Evolutionary conservation across 2,888 invertebrate species (phyloP).

Genomic region (Caenorhabditis becei): DNA sequence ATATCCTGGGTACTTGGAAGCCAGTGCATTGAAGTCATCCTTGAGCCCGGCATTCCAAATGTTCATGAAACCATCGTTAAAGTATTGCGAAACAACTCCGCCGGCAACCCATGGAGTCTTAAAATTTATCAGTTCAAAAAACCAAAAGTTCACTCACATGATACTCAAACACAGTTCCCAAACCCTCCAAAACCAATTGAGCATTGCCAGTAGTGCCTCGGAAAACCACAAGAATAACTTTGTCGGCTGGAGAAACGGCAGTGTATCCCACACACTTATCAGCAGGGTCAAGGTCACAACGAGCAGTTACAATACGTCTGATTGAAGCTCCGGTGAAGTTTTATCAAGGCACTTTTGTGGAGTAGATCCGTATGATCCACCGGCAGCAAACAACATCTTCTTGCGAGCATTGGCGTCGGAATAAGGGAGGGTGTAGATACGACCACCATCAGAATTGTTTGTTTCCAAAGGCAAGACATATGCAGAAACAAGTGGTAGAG

Average conservation of each 20-base stretch:
- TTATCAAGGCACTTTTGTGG: slow-evolving; percentile 21
- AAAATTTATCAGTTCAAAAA: slow-evolving; percentile 8
- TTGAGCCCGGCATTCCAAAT: slow-evolving; percentile 64
- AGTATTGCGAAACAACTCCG: slow-evolving; percentile 65
- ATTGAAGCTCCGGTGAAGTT: slow-evolving; percentile 8
- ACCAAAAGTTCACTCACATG: slow-evolving; percentile 44
- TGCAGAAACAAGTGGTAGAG: no score
- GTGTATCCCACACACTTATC: slow-evolving; percentile 63
- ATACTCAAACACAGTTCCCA: slow-evolving; percentile 52
- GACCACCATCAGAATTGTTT: no score
- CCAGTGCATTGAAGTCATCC: slow-evolving; percentile 48
- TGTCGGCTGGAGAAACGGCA: slow-evolving; percentile 52
- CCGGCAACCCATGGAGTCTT: slow-evolving; percentile 60
- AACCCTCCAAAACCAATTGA: slow-evolving; percentile 61
- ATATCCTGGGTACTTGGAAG: slow-evolving; percentile 56
- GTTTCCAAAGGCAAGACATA: no score
- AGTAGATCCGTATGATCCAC: slow-evolving; percentile 2
- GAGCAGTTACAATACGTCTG: slow-evolving; percentile 31
- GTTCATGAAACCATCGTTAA: slow-evolving; percentile 60
- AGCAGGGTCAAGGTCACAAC: slow-evolving; percentile 3
- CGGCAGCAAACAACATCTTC: slow-evolving; percentile 32
- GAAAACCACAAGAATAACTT: slow-evolving; percentile 64
- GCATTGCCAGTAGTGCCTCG: slow-evolving; percentile 58
- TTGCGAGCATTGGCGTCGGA: slow-evolving; percentile 30
- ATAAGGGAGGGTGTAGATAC: slow-evolving; percentile 28